Percentiles rank a stretch among this genome's conserved stretches.
Evolutionary conservation across 1,140 invertebrate species (phyloP).

Genomic region (Penaeus vannamei): DNA sequence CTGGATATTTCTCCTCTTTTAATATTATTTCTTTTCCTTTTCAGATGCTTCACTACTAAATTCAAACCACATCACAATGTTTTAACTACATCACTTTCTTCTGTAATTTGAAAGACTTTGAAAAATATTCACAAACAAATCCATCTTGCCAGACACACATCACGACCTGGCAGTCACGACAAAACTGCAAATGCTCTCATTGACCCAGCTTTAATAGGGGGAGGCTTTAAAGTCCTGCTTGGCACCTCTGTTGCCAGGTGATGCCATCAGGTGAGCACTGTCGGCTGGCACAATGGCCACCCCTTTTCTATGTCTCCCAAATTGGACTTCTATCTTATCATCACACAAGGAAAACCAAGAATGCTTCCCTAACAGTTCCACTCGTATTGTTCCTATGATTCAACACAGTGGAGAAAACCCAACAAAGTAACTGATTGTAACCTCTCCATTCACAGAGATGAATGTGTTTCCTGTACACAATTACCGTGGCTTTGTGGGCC

Average conservation of each 20-base stretch:
- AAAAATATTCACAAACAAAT: constrained; percentile 41
- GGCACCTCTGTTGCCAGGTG: background rate
- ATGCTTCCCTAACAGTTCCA: too few relatives aligned
- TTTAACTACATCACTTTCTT: constrained; percentile 47
- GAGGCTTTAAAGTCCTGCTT: constrained; percentile 20
- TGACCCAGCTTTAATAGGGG: background rate
- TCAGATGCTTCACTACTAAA: constrained; percentile 32
- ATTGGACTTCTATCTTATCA: constrained; percentile 6
- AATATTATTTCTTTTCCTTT: background rate
- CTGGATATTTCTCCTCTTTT: background rate
- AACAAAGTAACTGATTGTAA: too few relatives aligned
- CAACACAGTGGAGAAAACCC: too few relatives aligned
- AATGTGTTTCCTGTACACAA: too few relatives aligned
- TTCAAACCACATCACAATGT: constrained; percentile 59
- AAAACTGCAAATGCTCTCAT: too few relatives aligned
- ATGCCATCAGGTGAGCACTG: constrained; percentile 40
- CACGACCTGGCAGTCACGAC: too few relatives aligned
- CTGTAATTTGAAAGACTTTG: constrained; percentile 56
- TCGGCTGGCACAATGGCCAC: constrained; percentile 7
- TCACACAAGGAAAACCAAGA: too few relatives aligned
- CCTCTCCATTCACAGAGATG: too few relatives aligned
- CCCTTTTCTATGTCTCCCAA: constrained; percentile 23
- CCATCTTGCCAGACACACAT: constrained; percentile 45
- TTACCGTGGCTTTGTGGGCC: too few relatives aligned
- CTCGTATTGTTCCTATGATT: too few relatives aligned